Evolutionary conservation across 2,888 invertebrate genomes (phyloP), one percentile per base, ranked within the genome.

Genomic region (Tanytarsus gracilentus): DNA sequence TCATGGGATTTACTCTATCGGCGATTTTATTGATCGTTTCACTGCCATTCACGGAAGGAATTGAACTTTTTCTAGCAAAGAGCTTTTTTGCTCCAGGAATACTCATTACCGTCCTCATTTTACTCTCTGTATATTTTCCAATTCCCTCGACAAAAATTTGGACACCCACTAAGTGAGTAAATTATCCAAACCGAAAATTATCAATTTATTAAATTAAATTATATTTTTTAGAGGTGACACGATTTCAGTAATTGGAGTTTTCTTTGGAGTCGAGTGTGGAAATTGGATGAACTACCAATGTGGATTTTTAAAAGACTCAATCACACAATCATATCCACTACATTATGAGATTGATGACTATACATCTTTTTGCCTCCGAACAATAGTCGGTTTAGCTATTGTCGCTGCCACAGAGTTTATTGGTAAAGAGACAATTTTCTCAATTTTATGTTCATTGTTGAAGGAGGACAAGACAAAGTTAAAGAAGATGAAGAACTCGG

Each of bases 261-360:
- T 85, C 65, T 81, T 84, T 1, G 93, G 93, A 53, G 79, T 91
- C 63, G 79, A 85, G 51, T 72, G 82, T 2, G 93, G 91, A 18
- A 82, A 88, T 4, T 93, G 92, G 93, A 74, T 86, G 39, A 89
- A 89, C 75, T 91, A 84, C 71, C 88, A 84, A 70, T 77, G 84
- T 11, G 89, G 89, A n/a, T 78, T 81, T 68, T 77, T 72, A 70
- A n/a, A 75, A 77, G 36, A 72, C 76, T n/a, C n/a, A 1, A 78
- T 80, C 64, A 69, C 78, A n/a, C 71, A 74, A 7, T 74, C 78
- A 27, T 88, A 88, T 5, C n/a, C n/a, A n/a, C n/a, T n/a, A n/a
- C n/a, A n/a, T n/a, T n/a, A n/a, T n/a, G 83, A 85, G 61, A 77
- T 78, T 67, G 72, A 80, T 50, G 73, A 40, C 18, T 25, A 3